phyloP scores from a whole-genome alignment of 2,888 invertebrate species.

The Drosophila kambysellisi region DNA sequence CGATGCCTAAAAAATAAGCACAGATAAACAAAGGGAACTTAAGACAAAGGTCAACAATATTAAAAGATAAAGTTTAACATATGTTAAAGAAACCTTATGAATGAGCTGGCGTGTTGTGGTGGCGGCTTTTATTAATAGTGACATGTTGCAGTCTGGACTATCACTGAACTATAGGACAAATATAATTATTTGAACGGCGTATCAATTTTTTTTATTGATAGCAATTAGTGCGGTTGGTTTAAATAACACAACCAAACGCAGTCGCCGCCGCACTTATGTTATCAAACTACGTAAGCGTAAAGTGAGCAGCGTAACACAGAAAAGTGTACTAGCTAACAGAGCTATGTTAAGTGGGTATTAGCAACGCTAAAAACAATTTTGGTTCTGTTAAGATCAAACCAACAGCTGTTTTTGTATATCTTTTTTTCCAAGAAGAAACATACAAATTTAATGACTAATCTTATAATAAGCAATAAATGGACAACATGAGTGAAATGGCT shows the following conservation, averaged over 20 bases:
- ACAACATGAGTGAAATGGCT: slow-evolving; percentile 44
- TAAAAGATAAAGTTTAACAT: slow-evolving; percentile 22
- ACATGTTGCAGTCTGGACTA: slow-evolving; percentile 52
- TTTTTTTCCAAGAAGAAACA: slow-evolving; percentile 9
- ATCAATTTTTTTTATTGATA: slow-evolving; percentile 22
- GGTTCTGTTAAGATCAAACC: background rate
- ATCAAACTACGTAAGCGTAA: slow-evolving; percentile 19
- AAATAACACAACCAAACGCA: slow-evolving; percentile 50
- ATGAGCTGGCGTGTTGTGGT: slow-evolving; percentile 58
- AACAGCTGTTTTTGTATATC: slow-evolving; percentile 54
- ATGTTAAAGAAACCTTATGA: slow-evolving; percentile 72
- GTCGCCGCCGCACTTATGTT: slow-evolving; percentile 22
- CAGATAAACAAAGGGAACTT: slow-evolving; percentile 53
- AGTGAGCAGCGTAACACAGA: slow-evolving; percentile 22
- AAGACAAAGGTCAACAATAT: slow-evolving; percentile 54
- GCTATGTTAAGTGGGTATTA: background rate
- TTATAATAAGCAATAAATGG: slow-evolving; percentile 23
- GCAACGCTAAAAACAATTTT: background rate
- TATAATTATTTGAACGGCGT: slow-evolving; percentile 24
- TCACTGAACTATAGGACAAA: slow-evolving; percentile 15
- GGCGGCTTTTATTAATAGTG: slow-evolving; percentile 66
- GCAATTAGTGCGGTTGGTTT: slow-evolving; percentile 40
- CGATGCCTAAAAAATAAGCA: slow-evolving; percentile 18
- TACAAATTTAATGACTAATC: slow-evolving; percentile 29
- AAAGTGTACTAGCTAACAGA: slow-evolving; percentile 5